Evolutionary conservation across 2,888 invertebrate species (phyloP).

Genomic region (Aphelenchoides bicaudatus): DNA sequence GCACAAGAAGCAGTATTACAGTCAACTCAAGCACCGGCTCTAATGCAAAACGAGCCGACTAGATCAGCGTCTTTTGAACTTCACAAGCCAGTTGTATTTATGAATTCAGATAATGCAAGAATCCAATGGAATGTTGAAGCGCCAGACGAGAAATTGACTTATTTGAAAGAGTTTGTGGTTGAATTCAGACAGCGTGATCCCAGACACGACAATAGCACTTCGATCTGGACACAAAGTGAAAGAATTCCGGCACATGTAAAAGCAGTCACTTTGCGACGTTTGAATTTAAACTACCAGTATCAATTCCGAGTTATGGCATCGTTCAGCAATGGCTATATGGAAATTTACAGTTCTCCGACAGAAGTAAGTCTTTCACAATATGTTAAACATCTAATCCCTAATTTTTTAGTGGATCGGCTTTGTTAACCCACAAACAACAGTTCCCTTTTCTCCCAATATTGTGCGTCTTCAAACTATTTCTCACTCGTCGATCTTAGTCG

Average conservation of each 20-base stretch:
- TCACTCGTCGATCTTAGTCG: slow-evolving; percentile 32
- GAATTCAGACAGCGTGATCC: slow-evolving; percentile 18
- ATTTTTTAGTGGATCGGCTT: slow-evolving; percentile 4
- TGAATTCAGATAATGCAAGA: slow-evolving; percentile 28
- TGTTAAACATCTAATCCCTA: no score
- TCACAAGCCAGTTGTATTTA: slow-evolving; percentile 23
- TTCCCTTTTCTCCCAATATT: slow-evolving; percentile 23
- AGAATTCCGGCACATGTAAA: slow-evolving; percentile 44
- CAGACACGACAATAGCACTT: slow-evolving; percentile 9
- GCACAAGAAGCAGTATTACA: slow-evolving; percentile 40
- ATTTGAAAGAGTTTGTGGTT: slow-evolving; percentile 17
- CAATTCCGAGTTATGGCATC: slow-evolving; percentile 25
- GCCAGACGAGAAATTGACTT: slow-evolving; percentile 10
- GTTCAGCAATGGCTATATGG: slow-evolving; percentile 13
- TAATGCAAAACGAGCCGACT: slow-evolving; percentile 16
- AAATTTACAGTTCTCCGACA: slow-evolving; percentile 30
- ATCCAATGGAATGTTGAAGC: slow-evolving; percentile 27
- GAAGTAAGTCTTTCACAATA: slow-evolving; percentile 19
- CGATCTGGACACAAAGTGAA: slow-evolving; percentile 39
- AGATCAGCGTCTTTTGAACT: no score
- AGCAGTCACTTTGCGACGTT: slow-evolving; percentile 43
- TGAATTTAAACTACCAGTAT: slow-evolving; percentile 38
- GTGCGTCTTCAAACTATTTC: slow-evolving; percentile 30
- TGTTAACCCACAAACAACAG: background rate
- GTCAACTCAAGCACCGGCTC: slow-evolving; percentile 12